Conservation (phyloP, 1,140 invertebrate genomes). For the Anoplolepis gracilipes region DNA sequence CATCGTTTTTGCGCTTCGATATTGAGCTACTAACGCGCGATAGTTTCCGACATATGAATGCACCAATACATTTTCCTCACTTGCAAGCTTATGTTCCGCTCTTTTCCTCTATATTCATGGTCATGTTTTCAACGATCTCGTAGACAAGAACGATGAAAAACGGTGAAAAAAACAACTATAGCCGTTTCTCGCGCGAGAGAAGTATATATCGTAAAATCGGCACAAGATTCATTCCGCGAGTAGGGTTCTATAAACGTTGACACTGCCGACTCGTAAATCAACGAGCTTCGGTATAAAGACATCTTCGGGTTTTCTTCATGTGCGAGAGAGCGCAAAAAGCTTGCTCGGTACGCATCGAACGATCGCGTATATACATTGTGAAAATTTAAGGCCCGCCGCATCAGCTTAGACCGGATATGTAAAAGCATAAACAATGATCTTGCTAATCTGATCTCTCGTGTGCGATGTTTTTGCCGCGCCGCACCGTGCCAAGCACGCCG, state of each 20-base stretch:
- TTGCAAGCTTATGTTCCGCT: slow-evolving; percentile 9
- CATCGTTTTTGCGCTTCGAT: not conserved
- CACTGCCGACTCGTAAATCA: slow-evolving; percentile 66
- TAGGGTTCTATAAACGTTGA: slow-evolving; percentile 58
- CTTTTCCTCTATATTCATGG: slow-evolving; percentile 8
- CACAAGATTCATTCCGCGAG: slow-evolving; percentile 18
- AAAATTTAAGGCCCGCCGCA: slow-evolving; percentile 66
- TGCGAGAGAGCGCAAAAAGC: slow-evolving; percentile 22
- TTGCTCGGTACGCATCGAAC: not conserved
- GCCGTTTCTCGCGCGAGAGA: slow-evolving; percentile 31
- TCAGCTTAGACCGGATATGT: slow-evolving; percentile 50
- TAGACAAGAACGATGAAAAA: slow-evolving; percentile 33
- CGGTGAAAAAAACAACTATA: slow-evolving; percentile 15
- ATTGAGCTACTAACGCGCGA: not conserved
- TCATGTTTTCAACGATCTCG: slow-evolving; percentile 13
- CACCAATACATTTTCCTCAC: not conserved
- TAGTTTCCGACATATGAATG: slow-evolving; percentile 14
- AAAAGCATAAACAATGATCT: slow-evolving; percentile 72
- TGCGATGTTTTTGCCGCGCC: slow-evolving; percentile 58
- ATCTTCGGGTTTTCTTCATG: slow-evolving; percentile 60
- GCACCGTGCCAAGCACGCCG: not conserved
- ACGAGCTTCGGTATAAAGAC: slow-evolving; percentile 70
- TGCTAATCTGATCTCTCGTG: slow-evolving; percentile 71
- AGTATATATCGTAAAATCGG: slow-evolving; percentile 61
- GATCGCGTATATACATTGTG: slow-evolving; percentile 44